Percentiles rank a stretch among this genome's conserved stretches.
These are phyloP conservation scores for Lepilemur septentrionalis DNA, from an alignment of 2,797 vertebrate species.

Conservation along the genomic window DNA sequence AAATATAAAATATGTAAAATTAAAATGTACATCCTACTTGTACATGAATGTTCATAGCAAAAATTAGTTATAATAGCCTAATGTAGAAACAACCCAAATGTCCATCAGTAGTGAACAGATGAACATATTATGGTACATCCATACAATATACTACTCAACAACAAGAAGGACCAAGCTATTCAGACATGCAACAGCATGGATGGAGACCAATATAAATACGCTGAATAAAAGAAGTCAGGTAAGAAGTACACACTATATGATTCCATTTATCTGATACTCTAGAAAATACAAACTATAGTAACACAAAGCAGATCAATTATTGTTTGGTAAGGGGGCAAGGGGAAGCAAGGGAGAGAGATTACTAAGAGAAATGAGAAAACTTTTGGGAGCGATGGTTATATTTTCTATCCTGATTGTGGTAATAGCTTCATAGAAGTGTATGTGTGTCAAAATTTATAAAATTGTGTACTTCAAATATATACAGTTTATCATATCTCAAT, in stretches of 20 bases:
- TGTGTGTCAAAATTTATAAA: background rate
- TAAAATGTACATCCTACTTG: background rate
- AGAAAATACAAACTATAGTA: background rate
- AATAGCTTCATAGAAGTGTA: background rate
- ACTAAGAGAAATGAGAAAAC: background rate
- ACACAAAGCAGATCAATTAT: background rate
- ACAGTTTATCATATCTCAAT: background rate
- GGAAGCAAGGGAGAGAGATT: background rate
- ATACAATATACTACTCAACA: background rate
- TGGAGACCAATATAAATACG: background rate
- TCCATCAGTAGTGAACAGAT: too few relatives aligned
- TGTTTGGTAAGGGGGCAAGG: rapidly evolving
- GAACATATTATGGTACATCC: background rate
- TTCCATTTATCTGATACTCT: background rate
- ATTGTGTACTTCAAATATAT: background rate
- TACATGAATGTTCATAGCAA: background rate
- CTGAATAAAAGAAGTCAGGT: background rate
- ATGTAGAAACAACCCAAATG: background rate
- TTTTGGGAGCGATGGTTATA: background rate
- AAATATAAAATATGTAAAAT: background rate
- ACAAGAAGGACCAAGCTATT: background rate
- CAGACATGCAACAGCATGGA: background rate
- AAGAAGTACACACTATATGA: background rate
- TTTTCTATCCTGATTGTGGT: background rate
- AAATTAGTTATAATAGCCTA: background rate